phyloP scores from a whole-genome alignment of 2,797 vertebrate genomes.

The Bovichtus variegatus region DNA sequence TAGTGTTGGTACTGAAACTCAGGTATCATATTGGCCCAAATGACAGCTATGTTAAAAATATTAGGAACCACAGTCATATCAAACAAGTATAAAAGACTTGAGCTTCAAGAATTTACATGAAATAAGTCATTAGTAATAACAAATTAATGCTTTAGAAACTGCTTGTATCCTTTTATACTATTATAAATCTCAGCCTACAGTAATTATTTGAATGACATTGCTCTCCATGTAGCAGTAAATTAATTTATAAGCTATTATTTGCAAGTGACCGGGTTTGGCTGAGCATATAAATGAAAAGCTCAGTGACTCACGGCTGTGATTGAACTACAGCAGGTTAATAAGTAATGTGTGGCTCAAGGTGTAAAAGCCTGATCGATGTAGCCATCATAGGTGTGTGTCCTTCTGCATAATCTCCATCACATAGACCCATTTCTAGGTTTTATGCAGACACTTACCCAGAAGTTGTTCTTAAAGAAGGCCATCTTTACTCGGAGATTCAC shows the following conservation, averaged over 20 bases:
- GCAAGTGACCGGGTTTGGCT: not conserved
- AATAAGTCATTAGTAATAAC: not conserved
- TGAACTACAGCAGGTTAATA: slow-evolving; percentile 14
- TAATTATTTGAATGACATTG: slow-evolving; percentile 1
- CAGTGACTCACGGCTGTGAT: slow-evolving; percentile 26
- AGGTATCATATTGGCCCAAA: not conserved
- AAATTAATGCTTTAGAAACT: not conserved
- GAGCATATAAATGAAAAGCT: slow-evolving; percentile 39
- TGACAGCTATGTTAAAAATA: not conserved
- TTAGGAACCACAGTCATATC: not conserved
- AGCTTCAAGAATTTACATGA: not conserved
- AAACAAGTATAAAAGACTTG: not conserved
- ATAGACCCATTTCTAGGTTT: not conserved
- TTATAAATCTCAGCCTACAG: slow-evolving; percentile 9
- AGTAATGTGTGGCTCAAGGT: not conserved
- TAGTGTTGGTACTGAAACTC: not conserved
- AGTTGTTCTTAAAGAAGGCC: slow-evolving; percentile 81
- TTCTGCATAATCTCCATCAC: not conserved
- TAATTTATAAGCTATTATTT: slow-evolving; percentile 10
- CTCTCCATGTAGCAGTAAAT: slow-evolving; percentile 18
- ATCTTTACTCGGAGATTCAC: slow-evolving; percentile 68
- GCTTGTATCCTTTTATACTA: not conserved
- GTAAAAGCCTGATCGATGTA: not conserved
- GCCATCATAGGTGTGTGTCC: not conserved
- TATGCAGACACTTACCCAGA: slow-evolving; percentile 77